Evolutionary conservation across 2,113 vertebrate genomes (phyloP).

Genomic region (Grammatotria lemairii): DNA sequence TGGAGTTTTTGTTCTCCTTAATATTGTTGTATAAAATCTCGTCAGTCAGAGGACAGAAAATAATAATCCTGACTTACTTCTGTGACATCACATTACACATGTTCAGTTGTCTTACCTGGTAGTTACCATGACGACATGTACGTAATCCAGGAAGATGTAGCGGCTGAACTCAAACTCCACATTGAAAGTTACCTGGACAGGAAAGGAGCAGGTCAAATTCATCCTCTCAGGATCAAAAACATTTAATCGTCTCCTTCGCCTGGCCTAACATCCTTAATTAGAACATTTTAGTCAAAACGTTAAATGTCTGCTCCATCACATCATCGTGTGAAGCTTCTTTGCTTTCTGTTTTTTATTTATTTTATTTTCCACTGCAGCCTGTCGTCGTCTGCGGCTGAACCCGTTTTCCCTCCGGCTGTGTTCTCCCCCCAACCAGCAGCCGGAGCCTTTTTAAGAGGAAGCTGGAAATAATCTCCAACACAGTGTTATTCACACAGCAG

Average conservation of each 20-base stretch:
- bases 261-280: neutral
- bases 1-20: neutral
- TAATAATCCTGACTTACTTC: accelerated
- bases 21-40: neutral
- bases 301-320: neutral
- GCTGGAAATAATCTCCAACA: neutral
- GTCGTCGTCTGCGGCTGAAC: accelerated
- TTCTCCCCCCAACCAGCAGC: neutral
- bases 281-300: neutral
- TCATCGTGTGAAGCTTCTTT: neutral
- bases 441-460: neutral
- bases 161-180: conserved; percentile 92
- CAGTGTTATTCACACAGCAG: neutral
- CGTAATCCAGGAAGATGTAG: conserved; percentile 74
- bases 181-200: conserved; percentile 80
- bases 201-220: neutral
- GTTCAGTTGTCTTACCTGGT: conserved; percentile 70
- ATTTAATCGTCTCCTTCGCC: neutral
- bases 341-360: neutral
- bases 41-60: neutral
- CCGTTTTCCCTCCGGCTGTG: neutral
- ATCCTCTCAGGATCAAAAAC: neutral
- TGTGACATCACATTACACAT: neutral
- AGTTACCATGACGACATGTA: conserved; percentile 70
- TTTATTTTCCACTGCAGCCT: neutral